Conservation (phyloP, 2,113 vertebrate genomes). For the Reinhardtius hippoglossoides region DNA sequence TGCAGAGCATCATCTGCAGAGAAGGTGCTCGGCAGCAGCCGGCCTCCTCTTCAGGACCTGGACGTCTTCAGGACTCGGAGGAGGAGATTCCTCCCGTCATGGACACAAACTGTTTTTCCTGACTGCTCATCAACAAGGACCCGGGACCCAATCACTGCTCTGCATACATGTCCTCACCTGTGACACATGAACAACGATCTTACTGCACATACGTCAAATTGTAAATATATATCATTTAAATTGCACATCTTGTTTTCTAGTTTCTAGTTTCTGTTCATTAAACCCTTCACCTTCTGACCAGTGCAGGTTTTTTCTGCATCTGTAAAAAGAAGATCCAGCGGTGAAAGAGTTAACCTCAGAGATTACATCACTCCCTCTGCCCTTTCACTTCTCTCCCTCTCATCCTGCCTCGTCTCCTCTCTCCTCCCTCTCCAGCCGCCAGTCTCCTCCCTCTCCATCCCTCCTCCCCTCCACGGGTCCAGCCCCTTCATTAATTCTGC, state of each 20-base stretch:
- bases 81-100: no score
- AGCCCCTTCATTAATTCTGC: constrained; percentile 65
- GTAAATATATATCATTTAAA: no score
- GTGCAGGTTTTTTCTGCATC: background rate
- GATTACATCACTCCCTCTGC: constrained; percentile 66
- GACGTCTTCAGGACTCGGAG: no score
- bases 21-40: background rate
- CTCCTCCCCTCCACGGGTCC: constrained; percentile 56
- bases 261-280: background rate
- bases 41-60: no score
- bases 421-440: constrained; percentile 11
- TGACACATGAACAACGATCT: no score
- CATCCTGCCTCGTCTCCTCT: constrained; percentile 7
- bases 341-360: constrained; percentile 74
- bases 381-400: constrained; percentile 37
- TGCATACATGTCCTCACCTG: no score
- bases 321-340: constrained; percentile 28
- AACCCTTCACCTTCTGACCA: background rate
- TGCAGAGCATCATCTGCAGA: background rate
- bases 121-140: no score
- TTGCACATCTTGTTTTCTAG: no score
- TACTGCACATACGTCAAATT: no score
- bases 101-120: no score
- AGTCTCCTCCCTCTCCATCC: constrained; percentile 52
- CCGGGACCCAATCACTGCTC: no score